Conservation (phyloP, 2,888 invertebrate genomes). For the Serrognathus titanus region DNA sequence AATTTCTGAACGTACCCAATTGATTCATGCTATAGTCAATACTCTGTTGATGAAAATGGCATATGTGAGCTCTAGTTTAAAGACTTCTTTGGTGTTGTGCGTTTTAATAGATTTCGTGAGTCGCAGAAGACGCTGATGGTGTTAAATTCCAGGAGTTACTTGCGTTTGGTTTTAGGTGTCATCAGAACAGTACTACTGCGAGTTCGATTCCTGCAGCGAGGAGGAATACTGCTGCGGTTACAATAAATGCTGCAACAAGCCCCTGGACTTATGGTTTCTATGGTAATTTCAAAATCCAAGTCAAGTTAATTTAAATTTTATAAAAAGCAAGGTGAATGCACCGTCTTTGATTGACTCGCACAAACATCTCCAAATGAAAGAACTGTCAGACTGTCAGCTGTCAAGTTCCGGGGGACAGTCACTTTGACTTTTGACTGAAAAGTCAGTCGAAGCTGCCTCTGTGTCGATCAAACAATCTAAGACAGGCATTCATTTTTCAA, state of each 20-base stretch:
- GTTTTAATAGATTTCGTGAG: slow-evolving; percentile 5
- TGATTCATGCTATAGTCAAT: too few relatives aligned
- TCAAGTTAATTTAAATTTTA: not conserved
- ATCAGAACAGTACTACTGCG: slow-evolving; percentile 33
- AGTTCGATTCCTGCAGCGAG: slow-evolving; percentile 38
- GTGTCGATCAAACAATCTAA: too few relatives aligned
- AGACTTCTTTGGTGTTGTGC: not conserved
- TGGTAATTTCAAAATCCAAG: slow-evolving; percentile 32
- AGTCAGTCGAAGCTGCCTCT: too few relatives aligned
- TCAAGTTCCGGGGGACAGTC: too few relatives aligned
- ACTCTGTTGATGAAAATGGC: not conserved
- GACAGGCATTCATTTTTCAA: too few relatives aligned
- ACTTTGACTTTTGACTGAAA: too few relatives aligned
- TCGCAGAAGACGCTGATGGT: not conserved
- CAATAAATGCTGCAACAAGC: slow-evolving; percentile 41
- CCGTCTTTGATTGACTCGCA: too few relatives aligned
- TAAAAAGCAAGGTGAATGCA: not conserved
- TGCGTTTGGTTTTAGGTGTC: not conserved
- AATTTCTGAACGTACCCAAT: too few relatives aligned
- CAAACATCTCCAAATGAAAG: too few relatives aligned
- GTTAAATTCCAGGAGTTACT: not conserved
- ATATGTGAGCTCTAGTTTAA: slow-evolving; percentile 1
- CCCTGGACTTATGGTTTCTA: slow-evolving; percentile 38
- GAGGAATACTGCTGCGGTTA: slow-evolving; percentile 43
- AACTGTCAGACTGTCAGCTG: too few relatives aligned